These are phyloP conservation scores for Siniperca scherzeri DNA, from an alignment of 2,797 vertebrate species.

Conservation along the genomic window DNA sequence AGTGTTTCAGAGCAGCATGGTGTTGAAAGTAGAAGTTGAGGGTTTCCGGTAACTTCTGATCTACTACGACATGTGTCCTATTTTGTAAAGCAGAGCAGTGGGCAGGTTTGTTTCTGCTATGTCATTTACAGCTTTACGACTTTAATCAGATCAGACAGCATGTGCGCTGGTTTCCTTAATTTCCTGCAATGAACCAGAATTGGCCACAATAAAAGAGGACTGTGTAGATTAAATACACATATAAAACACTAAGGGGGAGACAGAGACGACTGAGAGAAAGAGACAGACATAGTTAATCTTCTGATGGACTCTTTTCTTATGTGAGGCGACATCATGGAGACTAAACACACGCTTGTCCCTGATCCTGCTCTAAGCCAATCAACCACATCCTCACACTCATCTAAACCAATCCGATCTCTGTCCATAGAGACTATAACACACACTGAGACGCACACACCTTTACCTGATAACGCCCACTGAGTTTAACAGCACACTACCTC, in stretches of 20 bases:
- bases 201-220: slow-evolving; percentile 54
- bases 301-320: slow-evolving; percentile 53
- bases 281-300: slow-evolving; percentile 41
- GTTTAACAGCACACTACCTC: slow-evolving; percentile 12
- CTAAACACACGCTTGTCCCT: slow-evolving; percentile 13
- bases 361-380: slow-evolving; percentile 54
- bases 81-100: slow-evolving; percentile 22
- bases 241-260: slow-evolving; percentile 9
- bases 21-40: slow-evolving; percentile 72
- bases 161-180: slow-evolving; percentile 53
- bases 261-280: not conserved
- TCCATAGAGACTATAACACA: slow-evolving; percentile 1
- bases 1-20: slow-evolving; percentile 29
- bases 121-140: slow-evolving; percentile 65
- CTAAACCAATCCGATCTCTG: slow-evolving; percentile 38
- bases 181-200: slow-evolving; percentile 58
- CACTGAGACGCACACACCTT: slow-evolving; percentile 7
- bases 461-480: not conserved
- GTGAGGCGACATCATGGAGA: slow-evolving; percentile 21
- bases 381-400: slow-evolving; percentile 27
- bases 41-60: slow-evolving; percentile 58
- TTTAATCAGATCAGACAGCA: slow-evolving; percentile 36
- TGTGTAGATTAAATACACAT: slow-evolving; percentile 38
- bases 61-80: slow-evolving; percentile 15
- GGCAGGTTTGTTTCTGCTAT: slow-evolving; percentile 16